phyloP scores from a whole-genome alignment of 2,113 vertebrate genomes.

The Spea bombifrons region DNA sequence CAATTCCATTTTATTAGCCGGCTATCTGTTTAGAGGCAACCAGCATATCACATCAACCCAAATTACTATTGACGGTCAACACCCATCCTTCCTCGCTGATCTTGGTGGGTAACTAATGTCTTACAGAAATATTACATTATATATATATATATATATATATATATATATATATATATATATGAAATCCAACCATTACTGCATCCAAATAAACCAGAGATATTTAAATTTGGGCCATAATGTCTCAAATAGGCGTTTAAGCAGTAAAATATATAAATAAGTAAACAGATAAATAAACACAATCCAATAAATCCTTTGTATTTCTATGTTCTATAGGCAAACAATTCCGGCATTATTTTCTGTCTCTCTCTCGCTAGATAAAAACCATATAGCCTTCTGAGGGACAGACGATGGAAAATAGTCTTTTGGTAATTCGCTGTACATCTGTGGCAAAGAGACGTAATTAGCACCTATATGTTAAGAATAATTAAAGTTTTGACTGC shows the following conservation, averaged over 20 bases:
- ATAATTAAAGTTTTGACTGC: constrained; percentile 81
- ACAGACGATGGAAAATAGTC: constrained; percentile 77
- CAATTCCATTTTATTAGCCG: background rate
- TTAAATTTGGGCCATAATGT: no score
- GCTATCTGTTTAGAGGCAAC: background rate
- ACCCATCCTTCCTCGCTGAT: background rate
- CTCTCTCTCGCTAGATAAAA: constrained; percentile 3
- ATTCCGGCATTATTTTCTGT: background rate
- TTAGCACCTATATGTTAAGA: constrained; percentile 81
- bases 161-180: no score
- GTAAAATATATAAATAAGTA: background rate
- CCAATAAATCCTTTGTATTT: background rate
- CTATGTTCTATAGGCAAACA: background rate
- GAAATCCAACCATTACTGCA: no score
- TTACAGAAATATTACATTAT: no score
- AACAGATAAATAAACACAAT: background rate
- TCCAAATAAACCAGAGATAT: no score
- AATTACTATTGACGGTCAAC: background rate
- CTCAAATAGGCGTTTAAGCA: no score
- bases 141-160: no score
- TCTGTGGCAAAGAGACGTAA: constrained; percentile 77
- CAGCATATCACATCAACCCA: background rate
- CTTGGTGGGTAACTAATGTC: no score
- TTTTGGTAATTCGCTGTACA: constrained; percentile 71
- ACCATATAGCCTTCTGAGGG: constrained; percentile 51